These are phyloP conservation scores for Cephus nigrinus DNA, from an alignment of 2,888 invertebrate genomes.

Conservation along the genomic window DNA sequence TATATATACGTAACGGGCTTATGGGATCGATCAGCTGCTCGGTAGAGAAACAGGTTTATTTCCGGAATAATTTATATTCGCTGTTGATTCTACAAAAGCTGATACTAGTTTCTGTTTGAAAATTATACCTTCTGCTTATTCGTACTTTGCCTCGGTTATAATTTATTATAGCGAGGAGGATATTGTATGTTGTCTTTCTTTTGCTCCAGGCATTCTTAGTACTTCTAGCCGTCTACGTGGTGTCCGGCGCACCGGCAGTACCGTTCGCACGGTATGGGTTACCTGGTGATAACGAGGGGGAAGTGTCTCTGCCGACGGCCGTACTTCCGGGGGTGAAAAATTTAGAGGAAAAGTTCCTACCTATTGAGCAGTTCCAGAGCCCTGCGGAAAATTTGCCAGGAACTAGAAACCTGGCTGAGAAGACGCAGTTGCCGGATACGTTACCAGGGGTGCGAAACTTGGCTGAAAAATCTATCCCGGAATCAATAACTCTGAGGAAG, in stretches of 20 bases:
- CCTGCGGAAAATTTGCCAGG: slow-evolving; percentile 39
- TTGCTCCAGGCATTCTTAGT: slow-evolving; percentile 42
- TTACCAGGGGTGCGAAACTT: slow-evolving; percentile 44
- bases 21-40: too few species aligned
- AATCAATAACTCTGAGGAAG: slow-evolving; percentile 19
- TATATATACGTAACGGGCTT: too few species aligned
- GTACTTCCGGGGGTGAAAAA: background rate
- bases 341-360: background rate
- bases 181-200: background rate
- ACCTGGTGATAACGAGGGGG: slow-evolving; percentile 1
- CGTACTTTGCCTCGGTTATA: background rate
- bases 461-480: slow-evolving; percentile 49
- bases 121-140: background rate
- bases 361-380: slow-evolving; percentile 32
- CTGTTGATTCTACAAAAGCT: background rate
- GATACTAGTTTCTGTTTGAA: background rate
- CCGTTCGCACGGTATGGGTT: slow-evolving; percentile 7
- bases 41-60: background rate
- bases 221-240: slow-evolving; percentile 33
- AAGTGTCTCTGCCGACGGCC: background rate
- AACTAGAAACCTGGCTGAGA: slow-evolving; percentile 45
- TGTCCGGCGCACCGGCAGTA: slow-evolving; percentile 23
- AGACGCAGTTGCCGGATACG: slow-evolving; percentile 27
- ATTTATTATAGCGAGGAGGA: background rate
- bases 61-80: background rate